Evolutionary conservation across 2,113 vertebrate genomes (phyloP), one percentile per base, ranked within the genome.

Genomic region (Beaufortia kweichowensis): DNA sequence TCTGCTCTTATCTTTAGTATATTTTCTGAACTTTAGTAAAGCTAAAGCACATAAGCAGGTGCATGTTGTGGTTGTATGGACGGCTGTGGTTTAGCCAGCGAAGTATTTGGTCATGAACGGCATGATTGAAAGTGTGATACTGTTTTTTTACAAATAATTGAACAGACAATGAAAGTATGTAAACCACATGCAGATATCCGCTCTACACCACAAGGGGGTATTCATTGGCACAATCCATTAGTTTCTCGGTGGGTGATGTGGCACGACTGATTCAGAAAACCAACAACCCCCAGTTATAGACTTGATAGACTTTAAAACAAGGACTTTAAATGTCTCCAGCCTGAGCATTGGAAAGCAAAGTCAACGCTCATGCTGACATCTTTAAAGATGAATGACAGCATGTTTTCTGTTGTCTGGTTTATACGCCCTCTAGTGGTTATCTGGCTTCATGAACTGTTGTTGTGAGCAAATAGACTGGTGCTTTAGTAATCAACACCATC

Each of bases 401-500:
- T 65, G 41, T 83, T 73, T 82, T 84, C 83, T 85, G 78, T 84
- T 84, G 79, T 78, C 76, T 87, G 89, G 88, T 88, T 86, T 77
- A 21, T 70, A 75, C 84, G 82, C 85, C 88, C 84, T 88, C 88
- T 86, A 87, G 85, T 89, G 90, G 86, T 74, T 68, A 80, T 24
- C 57, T 79, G 77, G 78, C 80, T 85, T 84, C 83, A 73, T 86
- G 68, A 61, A 35, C 23, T 66, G 31, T 75, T 68, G 76, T 39
- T 89, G 66, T 82, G 79, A 86, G 77, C 83, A 87, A 63, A 78
- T 68, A 84, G 84, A 82, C 81, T 86, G 88, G 86, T 87, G 90
- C 90, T 88, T 79, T 76, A 88, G 89, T 88, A 87, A 88, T 88
- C 87, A 85, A 85, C 86, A 86, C 87, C 87, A 88, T 88, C 87